phyloP scores from a whole-genome alignment of 1,140 invertebrate species.

The Dryas iulia region DNA sequence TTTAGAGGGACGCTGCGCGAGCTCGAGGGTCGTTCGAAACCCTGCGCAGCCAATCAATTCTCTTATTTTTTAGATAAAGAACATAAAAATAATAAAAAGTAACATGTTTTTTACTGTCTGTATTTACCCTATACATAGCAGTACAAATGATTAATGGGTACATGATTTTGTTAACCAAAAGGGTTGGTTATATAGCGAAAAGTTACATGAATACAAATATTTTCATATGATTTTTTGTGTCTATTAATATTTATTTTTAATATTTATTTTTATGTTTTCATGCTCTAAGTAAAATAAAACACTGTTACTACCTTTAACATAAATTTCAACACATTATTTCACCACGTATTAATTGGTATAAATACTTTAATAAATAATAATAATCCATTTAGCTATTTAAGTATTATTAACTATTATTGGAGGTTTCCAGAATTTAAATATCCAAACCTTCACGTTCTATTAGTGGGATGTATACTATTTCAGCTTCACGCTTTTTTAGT shows the following conservation, averaged over 20 bases:
- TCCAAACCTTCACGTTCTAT: too few species aligned
- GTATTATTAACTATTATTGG: too few species aligned
- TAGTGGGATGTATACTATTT: too few species aligned
- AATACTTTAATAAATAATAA: too few species aligned
- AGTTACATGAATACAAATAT: not conserved
- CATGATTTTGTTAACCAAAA: not conserved
- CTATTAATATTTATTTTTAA: not conserved
- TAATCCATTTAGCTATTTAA: too few species aligned
- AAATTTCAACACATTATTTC: too few species aligned
- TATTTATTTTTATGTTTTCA: too few species aligned
- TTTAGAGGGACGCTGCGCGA: slow-evolving; percentile 60
- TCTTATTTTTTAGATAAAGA: slow-evolving; percentile 75
- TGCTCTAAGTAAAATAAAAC: too few species aligned
- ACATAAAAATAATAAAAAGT: slow-evolving; percentile 66
- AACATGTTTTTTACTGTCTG: slow-evolving; percentile 47
- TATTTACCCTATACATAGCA: slow-evolving; percentile 53
- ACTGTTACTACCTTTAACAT: too few species aligned
- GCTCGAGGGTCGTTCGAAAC: slow-evolving; percentile 41
- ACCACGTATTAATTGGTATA: too few species aligned
- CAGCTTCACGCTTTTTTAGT: too few species aligned
- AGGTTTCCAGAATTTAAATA: too few species aligned
- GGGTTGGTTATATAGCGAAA: not conserved
- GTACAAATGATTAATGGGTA: slow-evolving; percentile 9
- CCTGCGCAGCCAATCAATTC: slow-evolving; percentile 75
- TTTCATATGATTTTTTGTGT: not conserved